phyloP scores from a whole-genome alignment of 2,797 vertebrate species.

The Loris lydekkerianus region DNA sequence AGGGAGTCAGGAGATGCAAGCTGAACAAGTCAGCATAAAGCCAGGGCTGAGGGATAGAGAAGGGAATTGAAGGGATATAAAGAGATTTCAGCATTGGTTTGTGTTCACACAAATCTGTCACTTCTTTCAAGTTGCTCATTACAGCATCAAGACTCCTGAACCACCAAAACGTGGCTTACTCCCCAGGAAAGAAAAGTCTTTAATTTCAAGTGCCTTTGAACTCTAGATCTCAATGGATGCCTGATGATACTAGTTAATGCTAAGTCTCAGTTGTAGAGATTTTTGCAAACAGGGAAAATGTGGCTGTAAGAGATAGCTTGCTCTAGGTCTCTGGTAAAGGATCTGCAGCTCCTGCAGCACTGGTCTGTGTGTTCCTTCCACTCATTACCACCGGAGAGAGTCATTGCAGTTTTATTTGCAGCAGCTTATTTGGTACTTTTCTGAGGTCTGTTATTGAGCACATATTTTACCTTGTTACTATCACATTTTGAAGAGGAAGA shows the following conservation, averaged over 20 bases:
- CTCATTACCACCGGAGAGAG: background rate
- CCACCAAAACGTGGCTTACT: background rate
- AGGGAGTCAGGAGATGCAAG: background rate
- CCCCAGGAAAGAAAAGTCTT: background rate
- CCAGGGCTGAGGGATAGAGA: fast-evolving
- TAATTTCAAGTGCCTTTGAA: background rate
- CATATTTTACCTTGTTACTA: slow-evolving; percentile 31
- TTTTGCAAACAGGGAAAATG: background rate
- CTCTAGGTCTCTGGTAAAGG: background rate
- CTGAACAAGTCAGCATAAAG: background rate
- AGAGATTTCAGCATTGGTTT: background rate
- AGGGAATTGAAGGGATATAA: background rate
- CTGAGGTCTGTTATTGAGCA: slow-evolving; percentile 35
- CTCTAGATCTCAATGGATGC: background rate
- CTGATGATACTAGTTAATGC: background rate
- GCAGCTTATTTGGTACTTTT: background rate
- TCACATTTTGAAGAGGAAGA: slow-evolving; percentile 58
- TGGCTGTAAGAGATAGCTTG: background rate
- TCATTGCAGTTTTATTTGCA: background rate
- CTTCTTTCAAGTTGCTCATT: background rate
- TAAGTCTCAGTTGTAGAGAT: background rate
- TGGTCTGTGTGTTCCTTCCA: background rate
- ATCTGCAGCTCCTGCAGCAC: background rate
- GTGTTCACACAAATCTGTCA: background rate
- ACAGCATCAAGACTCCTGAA: background rate